Evolutionary conservation across 2,113 vertebrate species (phyloP).

Genomic region (Mus pahari): DNA sequence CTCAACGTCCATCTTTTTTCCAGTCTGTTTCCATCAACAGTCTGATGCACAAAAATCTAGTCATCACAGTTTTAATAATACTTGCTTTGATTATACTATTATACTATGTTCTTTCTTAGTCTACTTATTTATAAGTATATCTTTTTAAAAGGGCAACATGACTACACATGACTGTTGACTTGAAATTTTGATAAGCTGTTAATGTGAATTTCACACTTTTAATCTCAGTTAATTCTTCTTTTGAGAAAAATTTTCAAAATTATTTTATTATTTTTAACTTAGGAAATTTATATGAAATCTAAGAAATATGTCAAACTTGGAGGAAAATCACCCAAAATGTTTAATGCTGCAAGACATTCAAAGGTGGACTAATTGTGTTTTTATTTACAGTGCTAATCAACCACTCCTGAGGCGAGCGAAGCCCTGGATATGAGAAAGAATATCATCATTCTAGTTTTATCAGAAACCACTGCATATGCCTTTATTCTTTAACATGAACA

Average conservation of each 20-base stretch:
- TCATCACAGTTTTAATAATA: not conserved
- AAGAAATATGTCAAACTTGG: not conserved
- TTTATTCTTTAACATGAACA: not conserved
- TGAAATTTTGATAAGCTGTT: not conserved
- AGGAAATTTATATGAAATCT: not conserved
- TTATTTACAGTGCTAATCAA: not conserved
- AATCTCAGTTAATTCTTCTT: not conserved
- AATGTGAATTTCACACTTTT: slow-evolving; percentile 30
- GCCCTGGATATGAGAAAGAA: not conserved
- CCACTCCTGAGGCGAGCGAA: not conserved
- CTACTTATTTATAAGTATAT: not conserved
- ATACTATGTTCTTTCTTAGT: not conserved
- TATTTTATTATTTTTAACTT: not conserved
- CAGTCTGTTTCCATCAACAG: not conserved
- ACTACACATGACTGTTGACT: not conserved
- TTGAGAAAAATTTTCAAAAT: not conserved
- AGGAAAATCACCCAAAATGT: not conserved
- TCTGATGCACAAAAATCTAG: not conserved
- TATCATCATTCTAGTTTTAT: not conserved
- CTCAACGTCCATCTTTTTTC: not conserved
- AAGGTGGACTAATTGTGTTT: not conserved
- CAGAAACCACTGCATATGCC: not conserved
- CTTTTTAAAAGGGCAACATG: not conserved
- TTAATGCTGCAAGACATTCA: not conserved
- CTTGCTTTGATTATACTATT: not conserved